Evolutionary conservation across 2,888 invertebrate genomes (phyloP), one percentile per base, ranked within the genome.

Genomic region (Halictus quadricinctus): DNA sequence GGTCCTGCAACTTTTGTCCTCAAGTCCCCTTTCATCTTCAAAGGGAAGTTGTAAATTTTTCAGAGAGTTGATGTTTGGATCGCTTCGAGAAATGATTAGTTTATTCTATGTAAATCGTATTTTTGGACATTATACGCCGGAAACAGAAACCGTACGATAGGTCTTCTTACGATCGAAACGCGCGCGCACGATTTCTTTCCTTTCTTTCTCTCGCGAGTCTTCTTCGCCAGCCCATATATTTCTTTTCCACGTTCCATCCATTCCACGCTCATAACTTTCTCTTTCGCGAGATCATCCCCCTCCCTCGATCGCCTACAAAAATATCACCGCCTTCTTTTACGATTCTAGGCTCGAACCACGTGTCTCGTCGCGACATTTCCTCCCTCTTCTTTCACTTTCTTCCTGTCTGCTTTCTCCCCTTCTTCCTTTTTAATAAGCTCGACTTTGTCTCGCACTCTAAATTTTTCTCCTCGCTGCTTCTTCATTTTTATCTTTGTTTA

Each of bases 271-370:
- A 50, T 72, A 60, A 43, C 72, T 76, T 50, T 72, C 75, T 21
- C 13, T 58, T 18, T n/a, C 25, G 12, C 36, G 48, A 41, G 25
- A 48, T 64, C 66, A 60, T 15, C 58, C 80, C n/a, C n/a, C 6
- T 46, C 43, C 76, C 80, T 84, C 41, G 69, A n/a, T 72, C n/a
- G 69, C 81, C 77, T 85, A 88, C 89, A 83, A 90, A 92, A 92
- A 92, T 91, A 91, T 82, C 82, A 41, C 83, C 74, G 75, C 82
- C 82, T 88, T 87, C 89, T 88, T 87, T 86, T 83, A 87, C 87
- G 86, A 88, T 89, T 89, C 83, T 85, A 74, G 75, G 58, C 73
- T 60, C 72, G 80, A 58, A 43, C 21, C 79, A 64, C 76, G 72
- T 41, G 73, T 64, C 77, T 7, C 46, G 70, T 43, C 70, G 70